Base-by-base conservation (phyloP, 2,888 invertebrate genomes). In the Gymnoscelis rufifasciata region DNA sequence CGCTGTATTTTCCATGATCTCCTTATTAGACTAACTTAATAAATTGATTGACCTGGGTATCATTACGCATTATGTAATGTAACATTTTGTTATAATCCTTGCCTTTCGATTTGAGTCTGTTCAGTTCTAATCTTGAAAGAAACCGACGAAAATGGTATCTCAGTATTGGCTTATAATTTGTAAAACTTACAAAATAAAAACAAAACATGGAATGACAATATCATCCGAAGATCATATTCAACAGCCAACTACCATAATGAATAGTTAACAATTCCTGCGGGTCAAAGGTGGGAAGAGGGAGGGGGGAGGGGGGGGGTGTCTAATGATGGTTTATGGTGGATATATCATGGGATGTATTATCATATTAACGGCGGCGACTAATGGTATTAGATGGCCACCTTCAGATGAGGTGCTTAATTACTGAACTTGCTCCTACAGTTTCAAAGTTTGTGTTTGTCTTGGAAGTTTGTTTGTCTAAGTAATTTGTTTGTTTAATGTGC, bases 241-340 rank as follows among this genome's bases (percentile, higher is more conserved):
- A 29, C 7, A 23, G n/a, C 8, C 4, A 39, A 29, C 8, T 19
- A 33, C 14, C 37, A 7, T 35, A 35, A 35, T 35, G 47, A 48
- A 26, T 39, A 46, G 12, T 23, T 28, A 23, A 24, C 38, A 29
- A 24, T 43, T 37, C 8, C n/a, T n/a, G n/a, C n/a, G n/a, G 23
- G 36, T 15, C 5, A 26, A 46, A 51, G 50, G 51, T 50, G 13
- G 46, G 35, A 10, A 15, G n/a, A 29, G 41, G 31, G 29, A 30
- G 51, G 19, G 24, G 43, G 33, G 48, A 14, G 31, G 8, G 14
- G 14, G 36, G 54, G 60, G 57, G 60, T 52, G 59, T 62, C 63
- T 81, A 83, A 81, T 78, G 74, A 78, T 73, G 72, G 68, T 80
- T 78, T 81, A 78, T 78, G 71, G 56, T 60, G 68, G 71, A 75